Conservation (phyloP, 2,888 invertebrate species). For the Gastrophysa polygoni region DNA sequence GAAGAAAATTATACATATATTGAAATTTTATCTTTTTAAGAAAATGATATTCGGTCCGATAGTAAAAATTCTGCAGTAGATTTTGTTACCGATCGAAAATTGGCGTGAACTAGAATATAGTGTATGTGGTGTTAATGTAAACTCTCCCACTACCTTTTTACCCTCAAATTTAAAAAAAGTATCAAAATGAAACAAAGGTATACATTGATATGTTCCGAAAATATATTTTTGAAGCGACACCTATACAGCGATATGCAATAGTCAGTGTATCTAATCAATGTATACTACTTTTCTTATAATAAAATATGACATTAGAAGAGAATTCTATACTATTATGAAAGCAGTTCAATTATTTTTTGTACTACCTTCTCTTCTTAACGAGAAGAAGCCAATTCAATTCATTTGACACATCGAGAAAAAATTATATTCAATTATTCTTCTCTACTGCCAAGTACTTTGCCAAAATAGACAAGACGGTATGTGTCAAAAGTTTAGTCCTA, state of each 20-base stretch:
- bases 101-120: constrained; percentile 55
- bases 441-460: constrained; percentile 30
- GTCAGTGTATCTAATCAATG: too few relatives aligned
- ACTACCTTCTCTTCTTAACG: too few relatives aligned
- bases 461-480: constrained; percentile 23
- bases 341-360: too few relatives aligned
- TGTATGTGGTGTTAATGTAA: constrained; percentile 50
- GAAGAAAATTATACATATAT: constrained; percentile 52
- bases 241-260: not conserved
- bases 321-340: too few relatives aligned
- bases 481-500: constrained; percentile 23
- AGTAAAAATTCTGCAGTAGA: constrained; percentile 47
- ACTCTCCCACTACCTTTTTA: constrained; percentile 34
- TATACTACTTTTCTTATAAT: too few relatives aligned
- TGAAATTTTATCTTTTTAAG: constrained; percentile 56
- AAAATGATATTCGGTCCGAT: constrained; percentile 52
- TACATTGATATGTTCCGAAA: not conserved
- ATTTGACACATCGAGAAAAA: not conserved
- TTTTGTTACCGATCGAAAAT: constrained; percentile 55
- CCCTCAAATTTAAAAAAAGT: constrained; percentile 30
- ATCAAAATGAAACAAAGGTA: not conserved
- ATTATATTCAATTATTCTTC: not conserved
- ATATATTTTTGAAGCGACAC: not conserved
- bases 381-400: too few relatives aligned
- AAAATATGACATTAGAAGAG: too few relatives aligned